phyloP scores from a whole-genome alignment of 2,797 vertebrate species.

The Botia almorhae region DNA sequence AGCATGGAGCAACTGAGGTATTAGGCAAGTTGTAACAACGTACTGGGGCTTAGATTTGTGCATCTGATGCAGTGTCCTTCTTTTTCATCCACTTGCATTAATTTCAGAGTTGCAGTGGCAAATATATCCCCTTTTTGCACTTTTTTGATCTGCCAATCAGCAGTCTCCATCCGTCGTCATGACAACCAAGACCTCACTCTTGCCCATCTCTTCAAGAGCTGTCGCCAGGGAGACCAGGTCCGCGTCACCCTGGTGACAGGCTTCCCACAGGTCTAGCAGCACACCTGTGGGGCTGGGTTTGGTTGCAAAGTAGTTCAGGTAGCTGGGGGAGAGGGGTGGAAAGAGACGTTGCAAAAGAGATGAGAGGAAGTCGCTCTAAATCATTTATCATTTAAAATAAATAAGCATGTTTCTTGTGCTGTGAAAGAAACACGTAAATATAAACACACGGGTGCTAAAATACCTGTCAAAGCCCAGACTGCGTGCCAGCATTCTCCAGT shows the following conservation, averaged over 20 bases:
- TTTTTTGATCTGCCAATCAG: conserved; percentile 78
- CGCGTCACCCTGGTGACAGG: conserved; percentile 95
- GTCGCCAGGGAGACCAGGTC: conserved; percentile 98
- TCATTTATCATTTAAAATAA: neutral
- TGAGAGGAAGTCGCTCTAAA: neutral
- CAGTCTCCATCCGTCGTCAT: conserved; percentile 97
- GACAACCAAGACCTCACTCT: conserved; percentile 98
- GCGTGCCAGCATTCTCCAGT: conserved; percentile 95
- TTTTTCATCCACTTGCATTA: conserved; percentile 74
- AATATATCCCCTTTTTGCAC: conserved; percentile 50
- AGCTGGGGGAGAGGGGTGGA: conserved; percentile 74
- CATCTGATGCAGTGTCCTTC: conserved; percentile 48
- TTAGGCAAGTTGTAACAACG: conserved; percentile 65
- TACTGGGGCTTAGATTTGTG: conserved; percentile 56
- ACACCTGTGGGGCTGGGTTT: conserved; percentile 98
- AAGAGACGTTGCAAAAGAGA: neutral
- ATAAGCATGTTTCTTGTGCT: neutral
- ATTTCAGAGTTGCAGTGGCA: conserved; percentile 65
- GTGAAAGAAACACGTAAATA: conserved; percentile 38
- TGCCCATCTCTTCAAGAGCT: conserved; percentile 99
- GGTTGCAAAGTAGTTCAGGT: conserved; percentile 99
- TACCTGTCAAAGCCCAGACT: conserved; percentile 96
- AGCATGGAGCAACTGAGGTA: conserved; percentile 65
- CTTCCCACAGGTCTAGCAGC: conserved; percentile 99
- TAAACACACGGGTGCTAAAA: conserved; percentile 31